These are phyloP conservation scores for Bolborhynchus lineola DNA, from an alignment of 2,113 vertebrate genomes.

Conservation along the genomic window DNA sequence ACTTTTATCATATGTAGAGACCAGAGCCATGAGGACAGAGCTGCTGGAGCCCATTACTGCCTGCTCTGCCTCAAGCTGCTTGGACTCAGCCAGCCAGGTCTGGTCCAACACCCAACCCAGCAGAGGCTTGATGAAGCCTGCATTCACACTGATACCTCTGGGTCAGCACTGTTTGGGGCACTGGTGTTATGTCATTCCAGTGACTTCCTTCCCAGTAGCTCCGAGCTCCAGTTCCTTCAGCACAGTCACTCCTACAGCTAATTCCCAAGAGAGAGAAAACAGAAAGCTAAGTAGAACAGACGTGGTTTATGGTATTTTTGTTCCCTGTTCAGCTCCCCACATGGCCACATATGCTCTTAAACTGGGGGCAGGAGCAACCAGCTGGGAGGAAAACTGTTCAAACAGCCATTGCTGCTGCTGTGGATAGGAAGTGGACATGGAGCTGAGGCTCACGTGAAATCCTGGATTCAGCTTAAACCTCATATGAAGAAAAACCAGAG, in stretches of 20 bases:
- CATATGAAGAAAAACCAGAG: neutral
- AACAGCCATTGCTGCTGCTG: neutral
- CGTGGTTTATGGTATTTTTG: neutral
- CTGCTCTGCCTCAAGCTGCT: neutral
- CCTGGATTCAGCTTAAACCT: neutral
- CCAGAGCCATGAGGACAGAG: neutral
- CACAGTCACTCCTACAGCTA: neutral
- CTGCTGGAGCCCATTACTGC: neutral
- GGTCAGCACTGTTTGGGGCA: neutral
- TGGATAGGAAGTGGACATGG: neutral
- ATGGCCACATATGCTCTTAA: neutral
- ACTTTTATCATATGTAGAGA: neutral
- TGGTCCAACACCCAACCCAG: neutral
- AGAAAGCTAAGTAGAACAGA: neutral
- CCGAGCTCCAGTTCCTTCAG: neutral
- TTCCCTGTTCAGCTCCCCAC: neutral
- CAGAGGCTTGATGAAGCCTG: neutral
- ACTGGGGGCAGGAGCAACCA: neutral
- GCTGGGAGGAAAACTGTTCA: neutral
- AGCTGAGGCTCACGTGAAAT: neutral
- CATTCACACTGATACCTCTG: neutral
- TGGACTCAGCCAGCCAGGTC: neutral
- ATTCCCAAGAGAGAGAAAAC: neutral
- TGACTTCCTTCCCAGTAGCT: rapidly evolving
- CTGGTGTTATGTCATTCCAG: neutral